Evolutionary conservation across 1,140 invertebrate genomes (phyloP).

Genomic region (Microvelia longipes): DNA sequence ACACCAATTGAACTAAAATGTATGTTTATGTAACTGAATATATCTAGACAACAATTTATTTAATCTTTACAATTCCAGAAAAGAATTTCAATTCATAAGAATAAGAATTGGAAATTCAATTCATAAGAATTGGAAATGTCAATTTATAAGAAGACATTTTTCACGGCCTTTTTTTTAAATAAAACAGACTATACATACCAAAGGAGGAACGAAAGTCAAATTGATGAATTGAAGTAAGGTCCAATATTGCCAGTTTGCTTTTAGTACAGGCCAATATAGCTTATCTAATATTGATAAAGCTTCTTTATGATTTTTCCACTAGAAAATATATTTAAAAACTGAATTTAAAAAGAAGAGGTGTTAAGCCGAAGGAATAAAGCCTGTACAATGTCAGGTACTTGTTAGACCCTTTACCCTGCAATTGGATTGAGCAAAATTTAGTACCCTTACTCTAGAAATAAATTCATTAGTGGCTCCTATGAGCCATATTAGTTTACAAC

Average conservation of each 20-base stretch:
- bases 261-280: slow-evolving; percentile 41
- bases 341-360: neutral
- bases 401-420: neutral
- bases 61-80: too few species aligned
- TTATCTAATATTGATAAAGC: slow-evolving; percentile 40
- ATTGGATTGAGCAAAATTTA: neutral
- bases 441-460: too few species aligned
- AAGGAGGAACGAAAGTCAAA: slow-evolving; percentile 49
- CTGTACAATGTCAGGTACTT: neutral
- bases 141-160: too few species aligned
- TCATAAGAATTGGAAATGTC: too few species aligned
- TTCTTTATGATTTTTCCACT: slow-evolving; percentile 45
- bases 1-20: too few species aligned
- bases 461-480: neutral
- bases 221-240: slow-evolving; percentile 53
- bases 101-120: too few species aligned
- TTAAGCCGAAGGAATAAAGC: neutral
- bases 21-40: too few species aligned
- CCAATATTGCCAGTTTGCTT: slow-evolving; percentile 52
- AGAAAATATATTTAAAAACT: slow-evolving; percentile 3
- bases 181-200: slow-evolving; percentile 36
- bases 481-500: neutral
- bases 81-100: too few species aligned
- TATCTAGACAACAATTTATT: too few species aligned
- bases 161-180: too few species aligned